phyloP scores from a whole-genome alignment of 2,797 vertebrate species.

The Leptatherina wallacei region DNA sequence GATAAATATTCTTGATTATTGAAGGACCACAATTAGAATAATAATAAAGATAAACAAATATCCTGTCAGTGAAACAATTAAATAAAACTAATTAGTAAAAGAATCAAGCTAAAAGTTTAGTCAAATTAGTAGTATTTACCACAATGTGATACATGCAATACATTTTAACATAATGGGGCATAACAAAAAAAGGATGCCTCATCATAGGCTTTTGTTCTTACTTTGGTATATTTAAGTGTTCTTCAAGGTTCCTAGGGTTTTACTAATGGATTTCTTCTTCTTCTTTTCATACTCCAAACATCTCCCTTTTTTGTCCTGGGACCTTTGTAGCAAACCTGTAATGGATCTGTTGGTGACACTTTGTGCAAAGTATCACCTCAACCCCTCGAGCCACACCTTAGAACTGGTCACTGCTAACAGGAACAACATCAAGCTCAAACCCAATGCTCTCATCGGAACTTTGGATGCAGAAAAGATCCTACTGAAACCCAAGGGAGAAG shows the following conservation, averaged over 20 bases:
- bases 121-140: background rate
- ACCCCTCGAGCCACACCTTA: constrained; percentile 92
- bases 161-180: background rate
- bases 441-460: constrained; percentile 91
- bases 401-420: constrained; percentile 90
- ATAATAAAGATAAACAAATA: background rate
- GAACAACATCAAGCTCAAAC: constrained; percentile 92
- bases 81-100: too few species aligned
- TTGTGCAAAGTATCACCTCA: constrained; percentile 94
- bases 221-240: background rate
- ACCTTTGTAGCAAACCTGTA: constrained; percentile 89
- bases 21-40: background rate
- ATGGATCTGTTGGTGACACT: constrained; percentile 96
- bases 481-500: constrained; percentile 91
- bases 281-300: background rate
- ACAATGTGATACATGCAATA: background rate
- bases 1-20: too few species aligned
- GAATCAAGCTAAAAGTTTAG: background rate
- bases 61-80: background rate
- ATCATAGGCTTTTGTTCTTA: background rate
- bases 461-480: constrained; percentile 92
- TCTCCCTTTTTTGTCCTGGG: background rate
- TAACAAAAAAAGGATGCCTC: background rate
- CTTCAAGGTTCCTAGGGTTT: background rate
- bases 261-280: background rate